These are phyloP conservation scores for Argyresthia goedartella DNA, from an alignment of 2,888 invertebrate genomes.

Conservation along the genomic window DNA sequence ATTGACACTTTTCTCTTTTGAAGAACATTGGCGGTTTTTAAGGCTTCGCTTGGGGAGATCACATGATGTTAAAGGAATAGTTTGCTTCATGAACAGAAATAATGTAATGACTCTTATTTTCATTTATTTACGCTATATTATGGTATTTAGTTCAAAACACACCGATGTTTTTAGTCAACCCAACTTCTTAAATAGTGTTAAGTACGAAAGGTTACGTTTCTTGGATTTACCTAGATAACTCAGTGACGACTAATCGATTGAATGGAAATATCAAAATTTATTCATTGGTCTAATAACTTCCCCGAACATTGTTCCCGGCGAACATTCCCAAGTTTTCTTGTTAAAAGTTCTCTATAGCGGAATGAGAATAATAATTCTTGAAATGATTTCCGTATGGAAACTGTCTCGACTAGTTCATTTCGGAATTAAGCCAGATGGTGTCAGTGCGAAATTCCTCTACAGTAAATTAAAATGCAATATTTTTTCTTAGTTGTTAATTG, in stretches of 20 bases:
- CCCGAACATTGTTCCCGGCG: constrained; percentile 38
- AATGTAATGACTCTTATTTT: no score
- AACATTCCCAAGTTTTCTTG: constrained; percentile 33
- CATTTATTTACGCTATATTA: no score
- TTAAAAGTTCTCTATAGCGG: constrained; percentile 65
- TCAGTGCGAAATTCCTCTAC: neutral
- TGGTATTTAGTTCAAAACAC: no score
- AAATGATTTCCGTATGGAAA: constrained; percentile 55
- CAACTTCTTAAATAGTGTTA: no score
- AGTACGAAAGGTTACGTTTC: no score
- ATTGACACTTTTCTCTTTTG: no score
- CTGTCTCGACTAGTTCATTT: constrained; percentile 31
- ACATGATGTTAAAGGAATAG: no score
- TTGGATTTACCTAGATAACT: neutral
- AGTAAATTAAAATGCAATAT: neutral
- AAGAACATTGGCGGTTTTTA: no score
- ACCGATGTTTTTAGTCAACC: no score
- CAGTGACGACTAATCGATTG: constrained; percentile 4
- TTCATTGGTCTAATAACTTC: constrained; percentile 45
- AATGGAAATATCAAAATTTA: constrained; percentile 17
- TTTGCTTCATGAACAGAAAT: no score
- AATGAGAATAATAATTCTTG: constrained; percentile 64
- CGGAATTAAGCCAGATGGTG: constrained; percentile 10
- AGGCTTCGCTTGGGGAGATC: no score
- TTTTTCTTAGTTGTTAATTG: no score